phyloP scores from a whole-genome alignment of 2,797 vertebrate genomes.

The Masticophis lateralis region DNA sequence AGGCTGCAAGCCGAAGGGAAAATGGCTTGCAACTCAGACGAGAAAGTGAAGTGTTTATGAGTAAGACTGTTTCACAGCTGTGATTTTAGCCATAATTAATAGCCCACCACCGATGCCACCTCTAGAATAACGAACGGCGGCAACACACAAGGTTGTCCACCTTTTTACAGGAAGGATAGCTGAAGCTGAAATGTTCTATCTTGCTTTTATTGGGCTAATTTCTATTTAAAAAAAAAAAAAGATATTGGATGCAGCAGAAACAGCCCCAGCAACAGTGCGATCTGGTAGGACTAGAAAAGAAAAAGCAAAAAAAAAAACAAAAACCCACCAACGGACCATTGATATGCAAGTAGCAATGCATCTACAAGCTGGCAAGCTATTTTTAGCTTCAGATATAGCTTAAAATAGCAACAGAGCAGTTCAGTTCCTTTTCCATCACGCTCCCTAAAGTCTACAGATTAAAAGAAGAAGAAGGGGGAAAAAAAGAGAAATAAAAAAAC shows the following conservation, averaged over 20 bases:
- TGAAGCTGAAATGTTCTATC: constrained; percentile 16
- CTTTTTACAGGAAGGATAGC: neutral
- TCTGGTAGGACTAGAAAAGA: constrained; percentile 62
- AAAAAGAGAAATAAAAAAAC: neutral
- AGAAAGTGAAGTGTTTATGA: neutral
- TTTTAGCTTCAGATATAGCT: constrained; percentile 85
- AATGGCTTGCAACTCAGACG: neutral
- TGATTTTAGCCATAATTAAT: neutral
- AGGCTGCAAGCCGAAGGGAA: neutral
- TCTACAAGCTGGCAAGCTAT: constrained; percentile 78
- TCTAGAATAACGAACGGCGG: neutral
- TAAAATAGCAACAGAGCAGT: constrained; percentile 85
- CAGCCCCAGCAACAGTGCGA: constrained; percentile 68
- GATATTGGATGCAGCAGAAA: constrained; percentile 8
- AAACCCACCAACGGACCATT: constrained; percentile 61
- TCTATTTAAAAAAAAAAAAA: neutral
- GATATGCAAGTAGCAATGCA: constrained; percentile 77
- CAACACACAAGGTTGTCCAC: neutral
- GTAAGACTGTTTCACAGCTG: neutral
- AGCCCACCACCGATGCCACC: neutral
- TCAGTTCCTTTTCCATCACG: constrained; percentile 76
- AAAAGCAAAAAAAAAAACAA: neutral
- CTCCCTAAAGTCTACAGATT: constrained; percentile 66
- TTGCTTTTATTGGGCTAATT: constrained; percentile 42
- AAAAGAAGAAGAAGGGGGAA: neutral